phyloP scores from a whole-genome alignment of 2,113 vertebrate genomes.

The Elaphurus davidianus region DNA sequence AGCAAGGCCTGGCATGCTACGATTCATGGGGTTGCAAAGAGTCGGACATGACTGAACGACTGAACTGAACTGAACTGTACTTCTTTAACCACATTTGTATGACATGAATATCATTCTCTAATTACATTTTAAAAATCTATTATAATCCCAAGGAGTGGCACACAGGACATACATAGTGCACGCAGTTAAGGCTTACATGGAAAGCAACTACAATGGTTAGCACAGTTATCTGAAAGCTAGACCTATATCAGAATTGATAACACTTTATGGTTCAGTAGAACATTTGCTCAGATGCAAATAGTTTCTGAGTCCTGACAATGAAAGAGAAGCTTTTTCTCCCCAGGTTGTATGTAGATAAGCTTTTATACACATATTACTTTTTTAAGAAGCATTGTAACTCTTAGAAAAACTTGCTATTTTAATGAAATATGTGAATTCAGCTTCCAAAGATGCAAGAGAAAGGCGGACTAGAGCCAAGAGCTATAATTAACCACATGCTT shows the following conservation, averaged over 20 bases:
- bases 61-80: neutral
- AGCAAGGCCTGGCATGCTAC: too few species aligned
- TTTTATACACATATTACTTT: slow-evolving; percentile 5
- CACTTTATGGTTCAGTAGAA: neutral
- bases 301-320: neutral
- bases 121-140: neutral
- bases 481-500: slow-evolving; percentile 78
- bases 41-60: too few species aligned
- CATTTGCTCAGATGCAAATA: neutral
- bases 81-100: neutral
- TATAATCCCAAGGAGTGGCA: neutral
- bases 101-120: neutral
- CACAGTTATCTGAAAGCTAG: neutral
- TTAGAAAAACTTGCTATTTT: slow-evolving; percentile 66
- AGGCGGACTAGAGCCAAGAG: slow-evolving; percentile 72
- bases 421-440: slow-evolving; percentile 70
- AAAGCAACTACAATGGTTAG: neutral
- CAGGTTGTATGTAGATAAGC: neutral
- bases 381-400: slow-evolving; percentile 66
- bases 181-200: neutral
- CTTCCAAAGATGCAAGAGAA: slow-evolving; percentile 64
- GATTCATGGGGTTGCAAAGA: too few species aligned
- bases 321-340: neutral
- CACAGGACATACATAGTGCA: neutral
- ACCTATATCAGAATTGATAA: neutral